These are phyloP conservation scores for Rhodeus uyekii DNA, from an alignment of 2,797 vertebrate genomes.

Conservation along the genomic window DNA sequence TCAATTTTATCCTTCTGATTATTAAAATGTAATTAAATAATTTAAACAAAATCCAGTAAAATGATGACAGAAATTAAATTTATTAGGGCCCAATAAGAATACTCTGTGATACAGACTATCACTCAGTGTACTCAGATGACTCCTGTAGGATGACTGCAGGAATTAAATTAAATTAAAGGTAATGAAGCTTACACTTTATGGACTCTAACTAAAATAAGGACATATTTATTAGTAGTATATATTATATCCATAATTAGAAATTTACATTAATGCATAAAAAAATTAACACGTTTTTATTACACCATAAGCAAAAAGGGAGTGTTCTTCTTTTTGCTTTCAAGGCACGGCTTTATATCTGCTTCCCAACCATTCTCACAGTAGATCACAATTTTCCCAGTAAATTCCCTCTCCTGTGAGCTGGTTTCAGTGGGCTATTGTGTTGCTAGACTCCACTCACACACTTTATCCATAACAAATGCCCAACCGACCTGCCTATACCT, in stretches of 20 bases:
- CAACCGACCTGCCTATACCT: constrained; percentile 19
- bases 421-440: constrained; percentile 24
- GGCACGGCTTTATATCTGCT: not conserved
- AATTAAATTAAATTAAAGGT: not conserved
- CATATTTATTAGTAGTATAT: not conserved
- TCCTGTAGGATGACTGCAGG: not conserved
- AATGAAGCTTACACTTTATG: not conserved
- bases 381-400: constrained; percentile 13
- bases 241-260: not conserved
- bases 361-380: constrained; percentile 21
- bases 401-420: not conserved
- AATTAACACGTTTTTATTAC: not conserved
- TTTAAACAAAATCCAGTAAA: no score
- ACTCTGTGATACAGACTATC: not conserved
- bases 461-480: constrained; percentile 25
- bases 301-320: constrained; percentile 4
- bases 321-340: constrained; percentile 2
- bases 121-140: not conserved
- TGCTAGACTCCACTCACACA: constrained; percentile 30
- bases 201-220: not conserved
- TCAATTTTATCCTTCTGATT: no score
- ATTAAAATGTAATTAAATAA: no score
- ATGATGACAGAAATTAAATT: no score
- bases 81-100: not conserved
- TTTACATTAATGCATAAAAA: not conserved